These are phyloP conservation scores for Balearica regulorum DNA, from an alignment of 2,797 vertebrate species.

Conservation along the genomic window DNA sequence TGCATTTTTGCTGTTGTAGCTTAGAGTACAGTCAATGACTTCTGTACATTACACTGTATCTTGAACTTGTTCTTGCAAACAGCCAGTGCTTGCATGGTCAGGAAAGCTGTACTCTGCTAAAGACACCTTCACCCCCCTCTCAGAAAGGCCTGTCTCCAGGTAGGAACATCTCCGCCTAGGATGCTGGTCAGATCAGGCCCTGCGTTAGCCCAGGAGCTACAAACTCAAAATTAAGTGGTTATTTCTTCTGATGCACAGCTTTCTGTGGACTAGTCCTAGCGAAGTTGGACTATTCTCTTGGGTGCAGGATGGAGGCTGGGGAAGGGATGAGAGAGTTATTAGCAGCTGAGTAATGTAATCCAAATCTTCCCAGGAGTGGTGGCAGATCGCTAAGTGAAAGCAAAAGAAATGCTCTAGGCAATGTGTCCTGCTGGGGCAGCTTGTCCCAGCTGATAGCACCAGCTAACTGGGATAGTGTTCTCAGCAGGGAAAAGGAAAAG, in stretches of 20 bases:
- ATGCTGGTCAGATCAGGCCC: neutral
- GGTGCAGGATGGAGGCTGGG: neutral
- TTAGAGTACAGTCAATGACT: neutral
- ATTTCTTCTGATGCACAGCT: fast-evolving
- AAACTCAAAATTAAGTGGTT: neutral
- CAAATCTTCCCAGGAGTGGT: neutral
- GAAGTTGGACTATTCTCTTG: neutral
- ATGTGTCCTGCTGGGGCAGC: neutral
- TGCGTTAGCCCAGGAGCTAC: neutral
- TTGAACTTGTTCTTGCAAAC: neutral
- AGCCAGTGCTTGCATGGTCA: neutral
- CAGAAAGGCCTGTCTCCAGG: neutral
- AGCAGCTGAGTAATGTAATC: neutral
- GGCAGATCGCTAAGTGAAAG: neutral
- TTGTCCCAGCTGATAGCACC: neutral
- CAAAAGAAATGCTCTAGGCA: neutral
- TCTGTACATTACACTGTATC: neutral
- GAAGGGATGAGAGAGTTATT: neutral
- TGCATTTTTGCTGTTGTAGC: neutral
- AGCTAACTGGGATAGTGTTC: neutral
- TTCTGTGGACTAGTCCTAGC: neutral
- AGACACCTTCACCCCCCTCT: neutral
- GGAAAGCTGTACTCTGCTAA: neutral
- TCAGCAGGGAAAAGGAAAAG: neutral
- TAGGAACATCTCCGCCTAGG: neutral